Conservation (phyloP, 2,113 vertebrate species). For the Trinectes maculatus region DNA sequence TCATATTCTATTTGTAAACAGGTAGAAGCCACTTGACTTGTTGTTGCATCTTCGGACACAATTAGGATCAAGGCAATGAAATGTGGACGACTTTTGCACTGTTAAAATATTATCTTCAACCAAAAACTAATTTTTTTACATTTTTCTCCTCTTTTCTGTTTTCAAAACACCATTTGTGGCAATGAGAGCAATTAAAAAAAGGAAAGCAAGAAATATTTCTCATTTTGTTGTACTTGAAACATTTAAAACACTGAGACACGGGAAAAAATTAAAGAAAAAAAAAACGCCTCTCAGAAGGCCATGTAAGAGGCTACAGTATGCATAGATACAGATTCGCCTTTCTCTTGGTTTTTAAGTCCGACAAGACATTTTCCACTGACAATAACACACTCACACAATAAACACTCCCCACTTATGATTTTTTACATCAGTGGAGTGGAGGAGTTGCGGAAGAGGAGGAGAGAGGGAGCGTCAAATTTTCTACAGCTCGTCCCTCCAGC, state of each 20-base stretch:
- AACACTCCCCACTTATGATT: constrained; percentile 58
- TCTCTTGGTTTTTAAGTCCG: constrained; percentile 84
- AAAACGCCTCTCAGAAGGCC: constrained; percentile 87
- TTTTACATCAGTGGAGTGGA: constrained; percentile 63
- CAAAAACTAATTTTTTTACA: constrained; percentile 75
- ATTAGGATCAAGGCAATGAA: constrained; percentile 99
- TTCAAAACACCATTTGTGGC: constrained; percentile 91
- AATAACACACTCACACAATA: constrained; percentile 76
- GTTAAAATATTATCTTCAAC: constrained; percentile 83
- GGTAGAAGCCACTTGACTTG: constrained; percentile 99
- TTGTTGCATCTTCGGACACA: constrained; percentile 99
- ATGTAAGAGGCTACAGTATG: constrained; percentile 94
- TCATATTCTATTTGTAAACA: constrained; percentile 99
- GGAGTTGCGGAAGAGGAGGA: constrained; percentile 75
- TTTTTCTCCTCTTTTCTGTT: constrained; percentile 41
- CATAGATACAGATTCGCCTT: constrained; percentile 96
- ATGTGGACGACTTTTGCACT: constrained; percentile 96
- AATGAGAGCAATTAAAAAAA: constrained; percentile 80
- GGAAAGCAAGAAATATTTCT: constrained; percentile 38
- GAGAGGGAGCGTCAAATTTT: constrained; percentile 78
- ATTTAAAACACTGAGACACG: constrained; percentile 85
- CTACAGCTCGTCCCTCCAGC: constrained; percentile 85
- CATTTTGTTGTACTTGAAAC: constrained; percentile 75
- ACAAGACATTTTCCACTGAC: constrained; percentile 84
- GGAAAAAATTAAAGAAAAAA: constrained; percentile 69